Percentiles rank a stretch among this genome's conserved stretches.
Conservation (phyloP, 2,888 invertebrate species). For the Pyrrhia umbra region DNA sequence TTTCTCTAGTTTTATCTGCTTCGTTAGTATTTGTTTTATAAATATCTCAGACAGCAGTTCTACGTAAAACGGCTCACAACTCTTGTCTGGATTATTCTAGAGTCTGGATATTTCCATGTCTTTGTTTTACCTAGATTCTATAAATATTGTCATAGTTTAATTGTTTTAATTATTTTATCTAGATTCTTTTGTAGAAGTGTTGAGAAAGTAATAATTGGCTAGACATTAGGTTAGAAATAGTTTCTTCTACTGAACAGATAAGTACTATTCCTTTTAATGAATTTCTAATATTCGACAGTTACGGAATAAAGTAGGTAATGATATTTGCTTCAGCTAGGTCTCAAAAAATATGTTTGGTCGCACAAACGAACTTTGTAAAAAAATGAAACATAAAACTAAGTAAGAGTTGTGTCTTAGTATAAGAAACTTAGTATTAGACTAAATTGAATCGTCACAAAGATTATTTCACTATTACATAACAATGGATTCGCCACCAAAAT, state of each 20-base stretch:
- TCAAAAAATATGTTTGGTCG: neutral
- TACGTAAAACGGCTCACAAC: slow-evolving; percentile 4
- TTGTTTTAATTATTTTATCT: neutral
- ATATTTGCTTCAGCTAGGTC: neutral
- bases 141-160: neutral
- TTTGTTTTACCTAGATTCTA: slow-evolving; percentile 3
- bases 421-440: too few relatives aligned
- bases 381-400: too few relatives aligned
- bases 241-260: too few relatives aligned
- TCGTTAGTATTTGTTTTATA: slow-evolving; percentile 24
- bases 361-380: neutral
- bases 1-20: slow-evolving; percentile 32
- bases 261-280: too few relatives aligned
- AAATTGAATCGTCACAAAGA: neutral
- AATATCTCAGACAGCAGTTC: slow-evolving; percentile 14
- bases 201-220: neutral
- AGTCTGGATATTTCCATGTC: neutral
- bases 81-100: neutral
- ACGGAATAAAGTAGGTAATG: too few relatives aligned
- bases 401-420: too few relatives aligned
- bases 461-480: neutral
- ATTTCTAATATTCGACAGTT: too few relatives aligned
- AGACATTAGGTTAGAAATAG: neutral
- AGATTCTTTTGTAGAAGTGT: neutral
- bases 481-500: slow-evolving; percentile 2